These are phyloP conservation scores for Hippolais icterina DNA, from an alignment of 2,113 vertebrate genomes.

Conservation along the genomic window DNA sequence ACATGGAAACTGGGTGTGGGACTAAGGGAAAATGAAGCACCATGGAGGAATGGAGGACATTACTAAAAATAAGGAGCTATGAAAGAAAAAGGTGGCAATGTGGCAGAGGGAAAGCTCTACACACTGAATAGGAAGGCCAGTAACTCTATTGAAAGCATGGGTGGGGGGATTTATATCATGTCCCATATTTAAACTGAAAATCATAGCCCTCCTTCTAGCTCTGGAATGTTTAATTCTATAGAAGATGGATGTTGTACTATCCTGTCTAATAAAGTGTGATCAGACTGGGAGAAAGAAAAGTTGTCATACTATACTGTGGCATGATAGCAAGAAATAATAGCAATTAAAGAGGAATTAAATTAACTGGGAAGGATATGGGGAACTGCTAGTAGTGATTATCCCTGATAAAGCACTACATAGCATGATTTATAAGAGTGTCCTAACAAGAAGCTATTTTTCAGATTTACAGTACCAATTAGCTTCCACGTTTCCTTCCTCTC, in stretches of 20 bases:
- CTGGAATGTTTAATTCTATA: neutral
- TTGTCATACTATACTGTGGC: neutral
- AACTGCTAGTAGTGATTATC: neutral
- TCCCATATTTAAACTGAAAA: neutral
- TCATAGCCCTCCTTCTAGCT: neutral
- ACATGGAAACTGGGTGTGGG: slow-evolving; percentile 50
- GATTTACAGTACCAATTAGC: neutral
- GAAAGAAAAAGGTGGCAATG: neutral
- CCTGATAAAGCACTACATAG: neutral
- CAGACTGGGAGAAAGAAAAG: slow-evolving; percentile 8
- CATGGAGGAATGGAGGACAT: neutral
- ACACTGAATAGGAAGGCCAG: neutral
- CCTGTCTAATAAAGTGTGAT: neutral
- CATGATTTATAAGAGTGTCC: neutral
- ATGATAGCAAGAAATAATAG: slow-evolving; percentile 34
- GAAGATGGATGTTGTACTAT: neutral
- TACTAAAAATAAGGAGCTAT: neutral
- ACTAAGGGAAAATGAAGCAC: slow-evolving; percentile 26
- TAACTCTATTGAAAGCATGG: neutral
- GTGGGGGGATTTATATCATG: neutral
- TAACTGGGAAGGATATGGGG: neutral
- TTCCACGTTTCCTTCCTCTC: neutral
- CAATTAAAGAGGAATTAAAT: slow-evolving; percentile 12
- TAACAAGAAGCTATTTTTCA: slow-evolving; percentile 18
- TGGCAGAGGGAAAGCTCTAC: neutral